phyloP scores from a whole-genome alignment of 2,113 vertebrate species.

The Acrocephalus arundinaceus region DNA sequence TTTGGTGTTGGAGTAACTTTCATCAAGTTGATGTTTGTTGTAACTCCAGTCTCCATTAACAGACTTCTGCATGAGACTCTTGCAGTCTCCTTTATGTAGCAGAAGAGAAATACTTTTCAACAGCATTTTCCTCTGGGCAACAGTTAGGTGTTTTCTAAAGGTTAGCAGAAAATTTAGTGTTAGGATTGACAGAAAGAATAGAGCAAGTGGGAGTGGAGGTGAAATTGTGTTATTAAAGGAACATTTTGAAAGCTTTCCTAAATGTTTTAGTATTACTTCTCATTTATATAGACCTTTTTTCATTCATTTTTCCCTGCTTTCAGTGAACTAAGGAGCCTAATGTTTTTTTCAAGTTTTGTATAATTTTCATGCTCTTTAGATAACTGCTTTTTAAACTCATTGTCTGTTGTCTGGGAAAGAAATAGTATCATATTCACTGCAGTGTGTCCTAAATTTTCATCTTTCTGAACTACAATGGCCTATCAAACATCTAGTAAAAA shows the following conservation, averaged over 20 bases:
- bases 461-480: background rate
- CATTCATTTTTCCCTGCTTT: background rate
- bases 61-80: background rate
- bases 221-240: background rate
- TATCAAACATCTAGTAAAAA: background rate
- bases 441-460: background rate
- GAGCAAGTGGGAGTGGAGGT: background rate
- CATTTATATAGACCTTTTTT: background rate
- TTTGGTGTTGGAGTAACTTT: background rate
- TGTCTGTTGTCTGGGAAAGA: background rate
- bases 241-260: background rate
- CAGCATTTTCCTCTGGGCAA: background rate
- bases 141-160: background rate
- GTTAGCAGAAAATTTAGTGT: background rate
- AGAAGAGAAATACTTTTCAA: background rate
- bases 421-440: background rate
- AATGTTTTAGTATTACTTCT: background rate
- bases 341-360: background rate
- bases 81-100: background rate
- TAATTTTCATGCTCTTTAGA: background rate
- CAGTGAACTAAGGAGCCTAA: background rate
- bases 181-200: background rate
- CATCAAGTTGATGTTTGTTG: background rate
- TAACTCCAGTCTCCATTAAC: background rate
- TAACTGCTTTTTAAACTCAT: background rate